These are phyloP conservation scores for Copidosoma aretas DNA, from an alignment of 2,888 invertebrate genomes.

Conservation along the genomic window DNA sequence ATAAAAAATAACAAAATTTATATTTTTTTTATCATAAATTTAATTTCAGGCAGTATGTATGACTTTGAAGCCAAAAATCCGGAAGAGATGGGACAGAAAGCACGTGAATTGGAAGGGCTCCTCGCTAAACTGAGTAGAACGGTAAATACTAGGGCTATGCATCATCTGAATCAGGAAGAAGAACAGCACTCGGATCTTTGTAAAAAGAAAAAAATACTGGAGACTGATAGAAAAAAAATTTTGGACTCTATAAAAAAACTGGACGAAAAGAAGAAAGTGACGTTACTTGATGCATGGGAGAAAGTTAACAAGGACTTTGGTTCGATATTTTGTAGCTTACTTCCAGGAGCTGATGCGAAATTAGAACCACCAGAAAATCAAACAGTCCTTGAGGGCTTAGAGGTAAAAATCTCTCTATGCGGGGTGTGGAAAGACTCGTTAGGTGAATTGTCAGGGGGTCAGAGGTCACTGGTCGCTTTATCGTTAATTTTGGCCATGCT, in stretches of 20 bases:
- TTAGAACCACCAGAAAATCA: conserved; percentile 79
- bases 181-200: conserved; percentile 77
- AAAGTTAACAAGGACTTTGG: conserved; percentile 93
- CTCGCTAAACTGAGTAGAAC: conserved; percentile 73
- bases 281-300: conserved; percentile 81
- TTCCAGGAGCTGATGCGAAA: conserved; percentile 89
- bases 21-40: conserved; percentile 7
- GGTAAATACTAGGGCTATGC: conserved; percentile 85
- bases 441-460: conserved; percentile 95
- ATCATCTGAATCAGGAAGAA: conserved; percentile 84
- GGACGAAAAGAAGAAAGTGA: conserved; percentile 88
- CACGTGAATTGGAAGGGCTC: conserved; percentile 67
- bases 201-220: conserved; percentile 72
- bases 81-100: conserved; percentile 65
- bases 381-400: conserved; percentile 83
- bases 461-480: conserved; percentile 93
- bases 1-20: neutral
- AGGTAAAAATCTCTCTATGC: conserved; percentile 90
- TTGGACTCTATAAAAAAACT: conserved; percentile 82
- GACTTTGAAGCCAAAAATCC: conserved; percentile 73
- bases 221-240: conserved; percentile 77
- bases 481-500: conserved; percentile 96
- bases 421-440: conserved; percentile 95
- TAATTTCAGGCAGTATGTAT: conserved; percentile 68
- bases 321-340: conserved; percentile 87